A percentile compares a stretch with the other conserved stretches of the same genome.
Conservation (phyloP, 2,888 invertebrate genomes). For the Drosophila pegasa region DNA sequence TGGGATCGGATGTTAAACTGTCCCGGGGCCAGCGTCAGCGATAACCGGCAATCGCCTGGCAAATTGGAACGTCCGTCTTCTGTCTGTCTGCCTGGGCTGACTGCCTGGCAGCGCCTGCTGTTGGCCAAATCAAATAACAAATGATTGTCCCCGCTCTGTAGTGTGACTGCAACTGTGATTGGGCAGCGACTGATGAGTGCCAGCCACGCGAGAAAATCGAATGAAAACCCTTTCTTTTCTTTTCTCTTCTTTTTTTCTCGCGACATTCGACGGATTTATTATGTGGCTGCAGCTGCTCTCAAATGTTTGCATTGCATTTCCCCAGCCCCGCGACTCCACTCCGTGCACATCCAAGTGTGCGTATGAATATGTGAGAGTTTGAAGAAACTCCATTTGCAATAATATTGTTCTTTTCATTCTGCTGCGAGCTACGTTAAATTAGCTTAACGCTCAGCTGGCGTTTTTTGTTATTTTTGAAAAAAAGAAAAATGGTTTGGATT, state of each 20-base stretch:
- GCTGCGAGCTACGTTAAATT: constrained; percentile 22
- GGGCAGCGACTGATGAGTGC: constrained; percentile 53
- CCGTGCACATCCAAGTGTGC: not conserved
- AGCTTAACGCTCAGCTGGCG: constrained; percentile 20
- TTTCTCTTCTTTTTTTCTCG: too few relatives aligned
- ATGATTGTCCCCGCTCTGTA: constrained; percentile 56
- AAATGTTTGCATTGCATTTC: constrained; percentile 44
- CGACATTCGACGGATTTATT: constrained; percentile 47
- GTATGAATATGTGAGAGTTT: constrained; percentile 4
- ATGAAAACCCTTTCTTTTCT: constrained; percentile 50
- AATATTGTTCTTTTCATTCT: constrained; percentile 17
- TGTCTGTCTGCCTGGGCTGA: constrained; percentile 31
- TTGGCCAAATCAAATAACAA: constrained; percentile 73
- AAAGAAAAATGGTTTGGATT: not conserved
- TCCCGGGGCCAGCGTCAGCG: constrained; percentile 43
- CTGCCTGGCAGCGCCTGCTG: constrained; percentile 25
- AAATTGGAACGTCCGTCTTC: constrained; percentile 60
- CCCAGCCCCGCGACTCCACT: not conserved
- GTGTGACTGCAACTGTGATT: constrained; percentile 46
- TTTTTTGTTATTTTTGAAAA: constrained; percentile 10
- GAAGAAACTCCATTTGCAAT: constrained; percentile 2
- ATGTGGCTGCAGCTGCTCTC: constrained; percentile 29
- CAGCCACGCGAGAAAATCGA: constrained; percentile 61
- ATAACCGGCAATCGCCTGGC: constrained; percentile 56
- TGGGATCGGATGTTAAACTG: constrained; percentile 17